phyloP scores from a whole-genome alignment of 2,888 invertebrate species.

The Lithophane leautieri region DNA sequence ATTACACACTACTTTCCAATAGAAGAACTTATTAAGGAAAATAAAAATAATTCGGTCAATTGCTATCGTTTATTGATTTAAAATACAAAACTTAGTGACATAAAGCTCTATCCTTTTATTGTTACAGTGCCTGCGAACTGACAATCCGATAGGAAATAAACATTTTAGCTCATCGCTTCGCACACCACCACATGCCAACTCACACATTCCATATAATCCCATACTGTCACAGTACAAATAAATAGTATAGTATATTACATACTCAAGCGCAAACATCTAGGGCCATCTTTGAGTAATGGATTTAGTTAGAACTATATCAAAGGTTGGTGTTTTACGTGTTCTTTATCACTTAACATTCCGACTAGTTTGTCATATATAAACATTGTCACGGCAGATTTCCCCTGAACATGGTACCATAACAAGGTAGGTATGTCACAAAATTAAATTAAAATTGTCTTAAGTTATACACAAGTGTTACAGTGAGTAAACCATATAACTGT shows the following conservation, averaged over 20 bases:
- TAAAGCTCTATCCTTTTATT: conserved; percentile 91
- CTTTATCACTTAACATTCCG: conserved; percentile 74
- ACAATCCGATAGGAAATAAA: conserved; percentile 91
- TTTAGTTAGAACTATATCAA: conserved; percentile 79
- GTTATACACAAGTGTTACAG: conserved; percentile 63
- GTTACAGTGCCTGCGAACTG: conserved; percentile 91
- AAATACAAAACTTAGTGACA: conserved; percentile 91
- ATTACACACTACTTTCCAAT: not conserved
- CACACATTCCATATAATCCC: conserved; percentile 77
- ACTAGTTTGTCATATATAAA: conserved; percentile 73
- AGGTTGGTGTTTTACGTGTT: conserved; percentile 79
- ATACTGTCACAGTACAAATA: conserved; percentile 86
- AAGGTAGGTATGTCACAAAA: conserved; percentile 61
- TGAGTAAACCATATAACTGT: conserved; percentile 65
- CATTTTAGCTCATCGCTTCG: conserved; percentile 83
- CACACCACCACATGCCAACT: conserved; percentile 78
- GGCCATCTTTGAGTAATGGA: conserved; percentile 83
- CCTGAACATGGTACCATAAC: conserved; percentile 60
- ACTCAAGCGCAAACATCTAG: conserved; percentile 81
- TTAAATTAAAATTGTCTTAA: conserved; percentile 62
- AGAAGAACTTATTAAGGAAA: conserved; percentile 40
- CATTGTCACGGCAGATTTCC: conserved; percentile 78
- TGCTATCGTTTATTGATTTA: conserved; percentile 91
- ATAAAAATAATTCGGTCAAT: conserved; percentile 79
- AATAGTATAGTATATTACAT: conserved; percentile 85